These are phyloP conservation scores for Ceratitis capitata DNA, from an alignment of 1,140 invertebrate genomes.

Conservation along the genomic window DNA sequence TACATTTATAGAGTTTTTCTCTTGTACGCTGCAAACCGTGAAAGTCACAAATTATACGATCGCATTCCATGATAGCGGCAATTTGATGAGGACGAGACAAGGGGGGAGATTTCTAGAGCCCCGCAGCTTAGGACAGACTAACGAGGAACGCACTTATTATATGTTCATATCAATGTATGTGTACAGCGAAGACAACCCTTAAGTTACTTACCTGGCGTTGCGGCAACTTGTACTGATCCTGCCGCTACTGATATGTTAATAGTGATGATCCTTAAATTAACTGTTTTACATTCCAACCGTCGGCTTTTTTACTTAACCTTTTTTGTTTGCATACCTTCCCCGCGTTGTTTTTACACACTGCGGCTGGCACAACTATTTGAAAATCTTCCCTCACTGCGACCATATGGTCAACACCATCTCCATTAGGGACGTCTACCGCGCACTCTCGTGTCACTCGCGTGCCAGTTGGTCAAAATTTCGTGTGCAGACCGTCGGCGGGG, in stretches of 20 bases:
- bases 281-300: slow-evolving; percentile 9
- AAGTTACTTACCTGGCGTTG: background rate
- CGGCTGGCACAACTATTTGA: background rate
- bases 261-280: slow-evolving; percentile 45
- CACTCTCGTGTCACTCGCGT: slow-evolving; percentile 32
- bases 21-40: slow-evolving; percentile 55
- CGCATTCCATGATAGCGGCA: slow-evolving; percentile 61
- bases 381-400: background rate
- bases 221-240: slow-evolving; percentile 27
- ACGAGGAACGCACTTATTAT: background rate
- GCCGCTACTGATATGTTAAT: slow-evolving; percentile 45
- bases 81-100: slow-evolving; percentile 48
- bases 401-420: slow-evolving; percentile 33
- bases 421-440: slow-evolving; percentile 16
- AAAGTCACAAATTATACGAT: slow-evolving; percentile 65
- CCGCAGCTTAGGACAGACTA: background rate
- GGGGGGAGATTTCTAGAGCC: slow-evolving; percentile 34
- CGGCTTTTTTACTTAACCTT: background rate
- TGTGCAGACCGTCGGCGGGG: background rate
- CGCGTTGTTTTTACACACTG: background rate
- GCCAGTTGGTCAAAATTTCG: slow-evolving; percentile 44
- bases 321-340: background rate
- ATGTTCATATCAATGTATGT: too few species aligned
- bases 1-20: background rate
- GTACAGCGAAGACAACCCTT: slow-evolving; percentile 36